Conservation (phyloP, 1,140 invertebrate genomes). For the Andrena cerasifolii region DNA sequence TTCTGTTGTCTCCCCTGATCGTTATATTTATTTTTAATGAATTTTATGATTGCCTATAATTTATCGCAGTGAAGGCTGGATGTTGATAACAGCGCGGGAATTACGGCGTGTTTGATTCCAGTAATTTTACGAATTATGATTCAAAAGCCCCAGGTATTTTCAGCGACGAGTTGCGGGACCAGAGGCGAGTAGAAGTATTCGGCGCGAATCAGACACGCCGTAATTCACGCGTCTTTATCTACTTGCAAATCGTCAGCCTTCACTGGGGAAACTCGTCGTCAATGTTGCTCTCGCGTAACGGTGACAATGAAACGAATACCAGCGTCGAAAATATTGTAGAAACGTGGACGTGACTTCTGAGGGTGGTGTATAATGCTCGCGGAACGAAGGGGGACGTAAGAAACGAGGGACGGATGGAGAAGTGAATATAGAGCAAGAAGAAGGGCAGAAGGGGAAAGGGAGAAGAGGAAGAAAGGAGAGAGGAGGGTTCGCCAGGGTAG, state of each 20-base stretch:
- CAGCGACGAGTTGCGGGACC: too few relatives aligned
- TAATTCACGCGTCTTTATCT: background rate
- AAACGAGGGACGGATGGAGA: constrained; percentile 47
- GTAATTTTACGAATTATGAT: too few relatives aligned
- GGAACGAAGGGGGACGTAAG: constrained; percentile 40
- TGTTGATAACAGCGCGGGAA: too few relatives aligned
- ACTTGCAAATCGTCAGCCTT: background rate
- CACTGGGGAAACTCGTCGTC: background rate
- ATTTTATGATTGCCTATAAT: too few relatives aligned
- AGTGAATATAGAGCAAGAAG: constrained; percentile 50
- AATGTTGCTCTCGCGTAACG: constrained; percentile 18
- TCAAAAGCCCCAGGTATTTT: too few relatives aligned
- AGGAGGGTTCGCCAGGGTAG: constrained; percentile 72
- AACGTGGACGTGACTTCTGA: constrained; percentile 60
- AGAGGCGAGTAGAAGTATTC: too few relatives aligned
- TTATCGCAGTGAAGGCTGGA: too few relatives aligned
- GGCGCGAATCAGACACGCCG: background rate
- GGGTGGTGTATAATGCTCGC: constrained; percentile 5
- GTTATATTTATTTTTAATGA: too few relatives aligned
- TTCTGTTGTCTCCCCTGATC: background rate
- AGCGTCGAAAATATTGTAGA: constrained; percentile 71
- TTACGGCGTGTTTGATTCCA: too few relatives aligned
- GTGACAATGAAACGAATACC: constrained; percentile 64
- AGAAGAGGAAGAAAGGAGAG: constrained; percentile 59
- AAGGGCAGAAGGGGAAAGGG: constrained; percentile 18